Evolutionary conservation across 2,888 invertebrate species (phyloP).

Genomic region (Netelia virgata): DNA sequence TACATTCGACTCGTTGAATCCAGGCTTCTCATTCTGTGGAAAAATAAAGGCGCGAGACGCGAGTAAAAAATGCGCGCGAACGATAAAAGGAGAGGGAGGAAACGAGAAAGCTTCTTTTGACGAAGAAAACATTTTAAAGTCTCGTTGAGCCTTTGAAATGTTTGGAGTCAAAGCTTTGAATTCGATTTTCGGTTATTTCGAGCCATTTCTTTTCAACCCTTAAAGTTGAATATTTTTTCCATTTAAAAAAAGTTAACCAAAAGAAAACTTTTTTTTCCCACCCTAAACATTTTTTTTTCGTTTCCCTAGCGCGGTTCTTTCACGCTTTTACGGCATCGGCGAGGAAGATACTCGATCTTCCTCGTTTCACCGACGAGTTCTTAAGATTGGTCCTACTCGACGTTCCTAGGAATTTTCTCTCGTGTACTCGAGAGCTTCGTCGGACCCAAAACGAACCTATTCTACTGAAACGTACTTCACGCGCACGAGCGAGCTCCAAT

Average conservation of each 20-base stretch:
- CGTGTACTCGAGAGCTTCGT: conserved; percentile 37
- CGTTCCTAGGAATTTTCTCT: conserved; percentile 10
- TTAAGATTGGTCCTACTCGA: conserved; percentile 33
- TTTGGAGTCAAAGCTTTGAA: conserved; percentile 32
- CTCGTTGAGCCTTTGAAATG: conserved; percentile 26
- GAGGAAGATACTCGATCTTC: no score
- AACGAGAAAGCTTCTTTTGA: background rate
- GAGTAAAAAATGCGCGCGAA: background rate
- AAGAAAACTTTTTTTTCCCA: background rate
- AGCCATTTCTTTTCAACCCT: background rate
- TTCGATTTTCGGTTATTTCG: conserved; percentile 26
- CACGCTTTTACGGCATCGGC: no score
- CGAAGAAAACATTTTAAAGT: conserved; percentile 21
- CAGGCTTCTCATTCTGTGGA: conserved; percentile 27
- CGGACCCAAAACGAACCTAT: conserved; percentile 65
- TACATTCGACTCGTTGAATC: conserved; percentile 48
- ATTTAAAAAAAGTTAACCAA: background rate
- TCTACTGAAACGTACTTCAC: conserved; percentile 54
- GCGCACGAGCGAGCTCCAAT: conserved; percentile 15
- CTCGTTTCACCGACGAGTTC: conserved; percentile 29
- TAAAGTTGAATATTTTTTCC: conserved; percentile 1
- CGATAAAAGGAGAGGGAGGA: background rate
- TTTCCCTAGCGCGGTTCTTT: background rate
- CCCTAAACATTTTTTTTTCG: conserved; percentile 8
- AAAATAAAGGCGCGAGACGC: background rate